Conservation (phyloP, 2,888 invertebrate genomes). For the Acleris holmiana region DNA sequence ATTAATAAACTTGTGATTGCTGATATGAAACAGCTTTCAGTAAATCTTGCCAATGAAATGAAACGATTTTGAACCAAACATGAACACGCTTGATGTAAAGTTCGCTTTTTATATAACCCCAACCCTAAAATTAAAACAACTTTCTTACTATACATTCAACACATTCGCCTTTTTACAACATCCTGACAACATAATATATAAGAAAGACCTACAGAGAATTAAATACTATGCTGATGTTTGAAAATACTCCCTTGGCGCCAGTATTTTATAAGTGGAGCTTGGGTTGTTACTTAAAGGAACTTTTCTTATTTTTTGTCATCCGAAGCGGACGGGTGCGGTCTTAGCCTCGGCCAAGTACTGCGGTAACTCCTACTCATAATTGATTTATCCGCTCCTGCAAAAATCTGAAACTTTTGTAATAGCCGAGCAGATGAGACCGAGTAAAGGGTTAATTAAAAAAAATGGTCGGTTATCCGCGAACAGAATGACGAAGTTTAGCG, state of each 20-base stretch:
- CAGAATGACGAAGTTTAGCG: conserved; percentile 80
- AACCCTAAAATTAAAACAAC: too few species aligned
- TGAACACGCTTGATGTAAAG: too few species aligned
- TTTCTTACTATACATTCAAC: too few species aligned
- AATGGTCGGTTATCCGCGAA: conserved; percentile 78
- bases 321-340: conserved; percentile 18
- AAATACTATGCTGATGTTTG: conserved; percentile 20
- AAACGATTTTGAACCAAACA: too few species aligned
- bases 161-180: too few species aligned
- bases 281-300: conserved; percentile 33
- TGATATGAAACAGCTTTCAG: too few species aligned
- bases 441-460: conserved; percentile 81
- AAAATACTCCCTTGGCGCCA: conserved; percentile 20
- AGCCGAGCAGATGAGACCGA: conserved; percentile 65
- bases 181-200: not conserved
- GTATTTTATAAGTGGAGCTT: conserved; percentile 29
- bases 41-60: too few species aligned
- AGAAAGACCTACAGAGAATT: not conserved
- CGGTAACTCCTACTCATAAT: conserved; percentile 59
- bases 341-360: conserved; percentile 47
- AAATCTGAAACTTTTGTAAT: conserved; percentile 67
- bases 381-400: conserved; percentile 66
- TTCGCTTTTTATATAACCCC: too few species aligned
- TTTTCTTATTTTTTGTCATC: conserved; percentile 35
- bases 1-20: too few species aligned